Percentiles rank a stretch among this genome's conserved stretches.
These are phyloP conservation scores for Zeugodacus cucurbitae DNA, from an alignment of 1,140 invertebrate species.

Conservation along the genomic window DNA sequence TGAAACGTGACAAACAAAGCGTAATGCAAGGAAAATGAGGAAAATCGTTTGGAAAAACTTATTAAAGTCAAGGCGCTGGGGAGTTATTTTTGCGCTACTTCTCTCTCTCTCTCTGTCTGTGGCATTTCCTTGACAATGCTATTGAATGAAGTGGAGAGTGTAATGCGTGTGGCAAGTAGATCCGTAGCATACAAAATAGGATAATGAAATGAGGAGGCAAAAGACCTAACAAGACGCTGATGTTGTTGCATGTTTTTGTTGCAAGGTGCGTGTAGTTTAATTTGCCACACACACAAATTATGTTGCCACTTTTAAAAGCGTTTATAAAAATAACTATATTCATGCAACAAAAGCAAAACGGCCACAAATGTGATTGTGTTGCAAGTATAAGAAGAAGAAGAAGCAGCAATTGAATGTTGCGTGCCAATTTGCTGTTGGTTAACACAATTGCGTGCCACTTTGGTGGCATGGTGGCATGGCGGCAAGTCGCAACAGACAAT, in stretches of 20 bases:
- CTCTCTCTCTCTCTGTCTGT: background rate
- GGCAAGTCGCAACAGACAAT: background rate
- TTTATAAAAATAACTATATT: background rate
- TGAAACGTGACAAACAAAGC: background rate
- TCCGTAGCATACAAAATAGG: too few species aligned
- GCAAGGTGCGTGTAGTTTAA: background rate
- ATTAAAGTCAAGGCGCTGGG: background rate
- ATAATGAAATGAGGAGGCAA: background rate
- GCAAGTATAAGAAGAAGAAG: background rate
- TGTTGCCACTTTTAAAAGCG: background rate
- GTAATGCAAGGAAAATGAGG: background rate
- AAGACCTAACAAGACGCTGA: background rate
- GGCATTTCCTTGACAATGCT: too few species aligned
- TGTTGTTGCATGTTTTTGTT: background rate
- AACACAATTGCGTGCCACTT: constrained; percentile 13
- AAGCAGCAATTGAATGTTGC: background rate
- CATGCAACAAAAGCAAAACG: background rate
- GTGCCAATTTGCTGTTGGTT: background rate
- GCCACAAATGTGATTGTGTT: background rate
- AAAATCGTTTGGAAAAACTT: background rate
- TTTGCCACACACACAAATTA: background rate
- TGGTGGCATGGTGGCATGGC: background rate
- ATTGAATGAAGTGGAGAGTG: too few species aligned
- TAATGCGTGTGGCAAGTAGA: too few species aligned
- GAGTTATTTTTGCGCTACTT: background rate